Evolutionary conservation across 2,113 vertebrate genomes (phyloP).

Genomic region (Dicrurus megarhynchus): DNA sequence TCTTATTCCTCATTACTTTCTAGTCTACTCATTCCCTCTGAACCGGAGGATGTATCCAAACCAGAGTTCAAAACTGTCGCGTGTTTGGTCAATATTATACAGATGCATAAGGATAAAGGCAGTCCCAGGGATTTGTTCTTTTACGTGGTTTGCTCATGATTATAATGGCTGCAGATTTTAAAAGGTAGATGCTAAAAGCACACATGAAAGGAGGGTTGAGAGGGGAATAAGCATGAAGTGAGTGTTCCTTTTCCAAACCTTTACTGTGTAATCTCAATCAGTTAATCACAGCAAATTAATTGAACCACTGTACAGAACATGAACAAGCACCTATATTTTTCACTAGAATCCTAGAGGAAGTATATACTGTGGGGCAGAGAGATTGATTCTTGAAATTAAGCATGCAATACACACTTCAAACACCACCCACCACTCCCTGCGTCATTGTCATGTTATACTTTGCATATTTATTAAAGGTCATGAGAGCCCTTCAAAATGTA

Average conservation of each 20-base stretch:
- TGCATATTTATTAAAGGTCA: neutral
- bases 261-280: neutral
- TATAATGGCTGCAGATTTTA: neutral
- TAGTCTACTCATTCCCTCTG: neutral
- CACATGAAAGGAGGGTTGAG: neutral
- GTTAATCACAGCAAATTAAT: neutral
- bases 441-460: neutral
- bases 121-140: neutral
- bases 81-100: neutral
- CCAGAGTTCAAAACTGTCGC: neutral
- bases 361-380: accelerated
- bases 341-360: neutral
- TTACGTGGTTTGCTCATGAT: neutral
- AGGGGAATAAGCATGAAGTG: neutral
- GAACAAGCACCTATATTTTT: neutral
- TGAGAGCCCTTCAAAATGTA: neutral
- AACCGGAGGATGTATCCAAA: neutral
- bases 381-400: neutral
- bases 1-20: neutral
- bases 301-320: neutral
- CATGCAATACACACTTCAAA: neutral
- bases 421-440: accelerated
- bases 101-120: neutral
- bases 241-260: neutral
- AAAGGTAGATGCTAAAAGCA: neutral